Base-by-base conservation (phyloP, 1,140 invertebrate genomes). In the Glossosoma conforme region DNA sequence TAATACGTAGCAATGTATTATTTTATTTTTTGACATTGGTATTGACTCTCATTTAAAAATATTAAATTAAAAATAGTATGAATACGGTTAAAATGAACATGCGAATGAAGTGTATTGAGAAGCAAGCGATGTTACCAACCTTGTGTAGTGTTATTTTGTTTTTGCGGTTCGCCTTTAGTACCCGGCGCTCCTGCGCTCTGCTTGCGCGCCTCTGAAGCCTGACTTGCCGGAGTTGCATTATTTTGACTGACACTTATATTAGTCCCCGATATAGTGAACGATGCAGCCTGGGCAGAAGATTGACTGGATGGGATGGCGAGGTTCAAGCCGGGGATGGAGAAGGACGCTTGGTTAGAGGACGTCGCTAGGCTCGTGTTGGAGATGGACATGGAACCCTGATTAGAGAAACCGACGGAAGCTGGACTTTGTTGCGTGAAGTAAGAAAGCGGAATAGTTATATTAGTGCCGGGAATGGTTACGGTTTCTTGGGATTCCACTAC, bases 381-480 rank as follows among this genome's bases (percentile, higher is more conserved):
- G 10, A 44, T 14, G 43, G 47, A 47, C 41, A 56, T 30, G 37
- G 54, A 44, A 36, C 30, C 32, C 45, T 61, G 60, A 8, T 66
- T 63, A 10, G 60, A 61, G 2, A 65, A 64, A 32, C 67, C 58
- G 6, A 64, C 61, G n/a, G 66, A 19, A 32, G 44, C 42, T 10
- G 28, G 25, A 14, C 21, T 35, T 37, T 17, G 20, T 37, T 17
- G 20, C 45, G 60, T 59, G 55, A 69, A 56, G 33, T 65, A 65
- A 46, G 65, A 66, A 41, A 77, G 56, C 58, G 63, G 82, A 60
- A 78, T 80, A 70, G 66, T 79, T 68, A 72, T 71, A 62, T 78
- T 78, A 53, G 76, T 77, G 60, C 77, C 77, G 40, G 77, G 77
- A 50, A 79, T 77, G 19, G 68, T 75, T 46, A 79, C 65, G 15